Evolutionary conservation across 2,113 vertebrate species (phyloP).

Genomic region (Microtus montanus): DNA sequence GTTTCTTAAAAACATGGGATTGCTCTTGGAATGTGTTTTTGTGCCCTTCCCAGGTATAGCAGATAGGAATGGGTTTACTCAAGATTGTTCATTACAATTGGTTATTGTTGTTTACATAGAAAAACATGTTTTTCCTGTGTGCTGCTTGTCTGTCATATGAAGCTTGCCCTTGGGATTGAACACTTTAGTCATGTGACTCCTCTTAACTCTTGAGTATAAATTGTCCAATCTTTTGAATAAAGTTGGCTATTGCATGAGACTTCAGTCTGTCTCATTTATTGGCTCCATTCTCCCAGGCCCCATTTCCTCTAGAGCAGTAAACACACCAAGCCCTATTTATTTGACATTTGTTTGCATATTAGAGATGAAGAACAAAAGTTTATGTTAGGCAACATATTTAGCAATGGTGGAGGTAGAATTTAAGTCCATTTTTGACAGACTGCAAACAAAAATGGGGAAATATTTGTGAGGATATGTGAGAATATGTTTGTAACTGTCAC

Average conservation of each 20-base stretch:
- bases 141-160: background rate
- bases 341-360: background rate
- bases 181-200: background rate
- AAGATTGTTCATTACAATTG: background rate
- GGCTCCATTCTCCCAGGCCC: background rate
- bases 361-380: conserved; percentile 1
- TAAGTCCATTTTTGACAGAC: background rate
- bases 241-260: background rate
- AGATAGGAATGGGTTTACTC: background rate
- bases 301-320: background rate
- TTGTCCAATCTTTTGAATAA: background rate
- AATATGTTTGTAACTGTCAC: background rate
- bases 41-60: background rate
- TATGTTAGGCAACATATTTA: background rate
- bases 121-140: background rate
- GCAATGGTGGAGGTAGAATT: background rate
- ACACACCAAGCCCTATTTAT: background rate
- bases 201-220: background rate
- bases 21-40: background rate
- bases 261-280: background rate
- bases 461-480: background rate
- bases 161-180: background rate
- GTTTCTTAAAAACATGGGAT: background rate
- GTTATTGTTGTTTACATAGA: background rate
- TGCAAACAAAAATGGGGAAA: background rate